Evolutionary conservation across 2,113 vertebrate species (phyloP).

Genomic region (Sprattus sprattus): DNA sequence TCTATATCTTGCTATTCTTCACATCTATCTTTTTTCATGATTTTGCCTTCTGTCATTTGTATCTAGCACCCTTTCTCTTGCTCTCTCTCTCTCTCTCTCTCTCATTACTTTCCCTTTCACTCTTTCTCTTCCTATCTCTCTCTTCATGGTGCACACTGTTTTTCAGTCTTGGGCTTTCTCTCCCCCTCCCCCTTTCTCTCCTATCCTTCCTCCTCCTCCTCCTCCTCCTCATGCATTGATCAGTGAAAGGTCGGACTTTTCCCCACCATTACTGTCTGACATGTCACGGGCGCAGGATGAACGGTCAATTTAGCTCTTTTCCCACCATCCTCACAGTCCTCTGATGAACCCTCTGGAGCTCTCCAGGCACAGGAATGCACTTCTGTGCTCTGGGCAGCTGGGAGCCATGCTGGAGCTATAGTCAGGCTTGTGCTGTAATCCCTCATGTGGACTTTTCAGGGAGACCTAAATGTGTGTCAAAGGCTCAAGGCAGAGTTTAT

Average conservation of each 20-base stretch:
- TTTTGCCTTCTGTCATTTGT: not conserved
- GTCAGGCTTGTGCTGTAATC: not conserved
- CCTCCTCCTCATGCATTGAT: not conserved
- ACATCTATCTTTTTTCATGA: not conserved
- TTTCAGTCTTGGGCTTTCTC: not conserved
- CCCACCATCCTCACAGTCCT: not conserved
- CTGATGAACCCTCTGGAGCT: not conserved
- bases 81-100: not conserved
- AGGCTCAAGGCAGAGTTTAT: not conserved
- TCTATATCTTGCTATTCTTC: not conserved
- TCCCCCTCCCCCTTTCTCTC: not conserved
- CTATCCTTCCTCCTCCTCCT: not conserved
- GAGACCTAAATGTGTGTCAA: not conserved
- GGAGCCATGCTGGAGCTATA: not conserved
- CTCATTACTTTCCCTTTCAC: not conserved
- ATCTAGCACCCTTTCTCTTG: not conserved
- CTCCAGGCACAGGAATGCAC: not conserved
- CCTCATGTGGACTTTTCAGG: not conserved
- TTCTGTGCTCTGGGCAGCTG: not conserved
- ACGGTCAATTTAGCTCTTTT: not conserved
- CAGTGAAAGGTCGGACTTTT: not conserved
- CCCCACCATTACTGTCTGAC: not conserved
- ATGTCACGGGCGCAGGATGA: not conserved
- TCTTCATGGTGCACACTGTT: not conserved
- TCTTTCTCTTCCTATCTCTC: not conserved